Evolutionary conservation across 1,140 invertebrate genomes (phyloP), one percentile per base, ranked within the genome.

Genomic region (Holcopasites calliopsidis): DNA sequence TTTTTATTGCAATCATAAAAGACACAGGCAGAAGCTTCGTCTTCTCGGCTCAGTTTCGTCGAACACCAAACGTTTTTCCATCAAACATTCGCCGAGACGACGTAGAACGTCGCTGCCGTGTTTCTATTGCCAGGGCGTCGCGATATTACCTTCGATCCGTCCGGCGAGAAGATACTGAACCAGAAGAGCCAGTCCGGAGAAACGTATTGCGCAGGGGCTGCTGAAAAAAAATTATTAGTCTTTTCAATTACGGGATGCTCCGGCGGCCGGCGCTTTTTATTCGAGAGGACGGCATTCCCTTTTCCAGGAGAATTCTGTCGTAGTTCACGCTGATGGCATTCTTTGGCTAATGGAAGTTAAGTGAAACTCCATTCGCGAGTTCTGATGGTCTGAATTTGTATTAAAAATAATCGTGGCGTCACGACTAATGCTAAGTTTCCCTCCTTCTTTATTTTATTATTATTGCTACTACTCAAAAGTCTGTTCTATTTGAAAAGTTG

Each of bases 191-290:
- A 54, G 11, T 2, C 10, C 23, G n/a, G 33, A 33, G 44, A 62
- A 68, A 73, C 47, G 61, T 73, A 61, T 73, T 57, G 38, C 38
- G 1, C 1, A 1, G 55, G 40, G 75, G 33, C 18, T 50, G 38
- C 31, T 52, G 68, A 61, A 80, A 78, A n/a, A n/a, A 78, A 78
- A 80, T 80, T 47, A 77, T 47, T 79, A 60, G 57, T 23, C 44
- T 80, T 73, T 78, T 61, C 77, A 73, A 80, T 78, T 80, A 72
- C 68, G 23, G 33, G 23, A 62, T 21, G 40, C 57, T 62, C 40
- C 16, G 52, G 64, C 58, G 57, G 57, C 21, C 28, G 58, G 26
- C 58, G 42, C 44, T 52, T 78, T 66, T 71, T 38, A 31, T 49
- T 58, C 58, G n/a, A 10, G 26, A 44, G 57, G 55, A 62, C 47